Percentiles rank a stretch among this genome's conserved stretches.
phyloP scores from a whole-genome alignment of 2,888 invertebrate species.

The Dasysyrphus albostriatus region DNA sequence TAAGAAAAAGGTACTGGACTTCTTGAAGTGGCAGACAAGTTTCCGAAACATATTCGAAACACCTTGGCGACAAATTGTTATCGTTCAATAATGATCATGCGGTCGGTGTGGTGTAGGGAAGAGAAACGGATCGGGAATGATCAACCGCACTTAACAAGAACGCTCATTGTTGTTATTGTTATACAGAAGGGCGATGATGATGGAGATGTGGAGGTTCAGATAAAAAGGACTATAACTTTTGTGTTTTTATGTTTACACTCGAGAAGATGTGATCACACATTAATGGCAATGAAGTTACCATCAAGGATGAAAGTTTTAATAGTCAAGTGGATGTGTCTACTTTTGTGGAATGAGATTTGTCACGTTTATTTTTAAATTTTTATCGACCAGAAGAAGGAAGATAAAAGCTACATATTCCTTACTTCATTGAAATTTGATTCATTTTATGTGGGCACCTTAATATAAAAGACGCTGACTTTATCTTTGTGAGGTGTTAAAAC shows the following conservation, averaged over 20 bases:
- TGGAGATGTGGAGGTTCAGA: constrained; percentile 35
- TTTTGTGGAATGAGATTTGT: constrained; percentile 15
- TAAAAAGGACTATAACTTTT: constrained; percentile 50
- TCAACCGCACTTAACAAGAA: constrained; percentile 37
- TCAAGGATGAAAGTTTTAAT: constrained; percentile 37
- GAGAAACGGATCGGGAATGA: constrained; percentile 41
- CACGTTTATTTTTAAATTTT: constrained; percentile 9
- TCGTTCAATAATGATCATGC: constrained; percentile 81
- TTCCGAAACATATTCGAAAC: constrained; percentile 78
- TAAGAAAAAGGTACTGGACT: constrained; percentile 27
- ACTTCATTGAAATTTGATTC: too few species aligned
- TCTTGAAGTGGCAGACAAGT: constrained; percentile 60
- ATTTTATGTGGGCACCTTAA: too few species aligned
- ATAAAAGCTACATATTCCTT: too few species aligned
- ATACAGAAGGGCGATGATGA: constrained; percentile 25
- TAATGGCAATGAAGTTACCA: constrained; percentile 54
- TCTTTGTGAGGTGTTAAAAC: too few species aligned
- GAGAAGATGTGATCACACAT: constrained; percentile 39
- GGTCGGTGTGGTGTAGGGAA: neutral
- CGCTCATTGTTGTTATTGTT: constrained; percentile 7
- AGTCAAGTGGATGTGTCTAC: constrained; percentile 19
- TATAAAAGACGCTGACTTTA: too few species aligned
- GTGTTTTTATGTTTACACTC: constrained; percentile 2
- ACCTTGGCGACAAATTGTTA: constrained; percentile 84
- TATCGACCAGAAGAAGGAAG: neutral